Evolutionary conservation across 2,113 vertebrate genomes (phyloP).

Genomic region (Neodon shergylaensis): DNA sequence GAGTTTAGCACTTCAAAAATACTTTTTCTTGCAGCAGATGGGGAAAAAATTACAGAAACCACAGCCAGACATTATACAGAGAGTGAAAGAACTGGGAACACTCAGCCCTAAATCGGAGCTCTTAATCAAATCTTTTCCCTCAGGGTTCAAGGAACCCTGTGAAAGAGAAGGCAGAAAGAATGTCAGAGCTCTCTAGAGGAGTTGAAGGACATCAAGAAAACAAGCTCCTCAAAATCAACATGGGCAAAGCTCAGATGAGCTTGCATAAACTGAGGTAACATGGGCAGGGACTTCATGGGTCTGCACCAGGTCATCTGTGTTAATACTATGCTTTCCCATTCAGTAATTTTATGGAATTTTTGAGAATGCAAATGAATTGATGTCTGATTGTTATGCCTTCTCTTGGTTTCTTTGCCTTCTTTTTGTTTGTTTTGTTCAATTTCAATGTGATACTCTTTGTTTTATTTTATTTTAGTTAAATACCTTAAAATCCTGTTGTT

Average conservation of each 20-base stretch:
- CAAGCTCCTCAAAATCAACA: neutral
- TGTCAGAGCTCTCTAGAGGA: neutral
- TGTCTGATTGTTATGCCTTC: too few species aligned
- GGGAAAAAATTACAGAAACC: neutral
- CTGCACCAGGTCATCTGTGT: neutral
- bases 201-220: neutral
- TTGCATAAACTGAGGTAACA: neutral
- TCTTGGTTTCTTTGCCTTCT: neutral
- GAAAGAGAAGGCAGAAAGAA: neutral
- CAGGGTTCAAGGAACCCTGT: neutral
- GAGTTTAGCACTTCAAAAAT: neutral
- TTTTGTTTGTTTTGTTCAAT: neutral
- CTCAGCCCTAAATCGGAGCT: neutral
- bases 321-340: neutral
- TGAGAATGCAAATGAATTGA: neutral
- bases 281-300: accelerated
- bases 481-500: neutral
- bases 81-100: neutral
- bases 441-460: neutral
- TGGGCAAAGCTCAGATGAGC: neutral
- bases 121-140: neutral
- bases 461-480: neutral
- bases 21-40: neutral
- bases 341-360: neutral
- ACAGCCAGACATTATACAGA: neutral